Conservation (phyloP, 2,113 vertebrate genomes). For the Tamias sibiricus region DNA sequence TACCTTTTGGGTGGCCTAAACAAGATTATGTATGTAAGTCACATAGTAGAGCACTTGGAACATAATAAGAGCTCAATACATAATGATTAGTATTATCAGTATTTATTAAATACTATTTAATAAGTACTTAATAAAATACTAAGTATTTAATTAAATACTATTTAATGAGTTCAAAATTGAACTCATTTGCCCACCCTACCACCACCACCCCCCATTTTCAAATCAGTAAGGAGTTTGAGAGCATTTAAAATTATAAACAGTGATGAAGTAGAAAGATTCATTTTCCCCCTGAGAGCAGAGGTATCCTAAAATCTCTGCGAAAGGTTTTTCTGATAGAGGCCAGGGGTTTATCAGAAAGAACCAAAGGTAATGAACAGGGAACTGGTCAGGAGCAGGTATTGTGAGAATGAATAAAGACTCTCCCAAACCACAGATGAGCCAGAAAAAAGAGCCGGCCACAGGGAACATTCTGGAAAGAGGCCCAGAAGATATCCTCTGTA, state of each 20-base stretch:
- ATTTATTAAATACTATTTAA: too few relatives aligned
- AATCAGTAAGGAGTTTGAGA: background rate
- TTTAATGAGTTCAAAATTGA: background rate
- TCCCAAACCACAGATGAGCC: background rate
- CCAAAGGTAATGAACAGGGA: background rate
- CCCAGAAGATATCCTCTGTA: background rate
- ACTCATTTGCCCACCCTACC: background rate
- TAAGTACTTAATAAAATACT: too few relatives aligned
- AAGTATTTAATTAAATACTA: too few relatives aligned
- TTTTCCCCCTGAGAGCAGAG: background rate
- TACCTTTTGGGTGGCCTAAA: background rate
- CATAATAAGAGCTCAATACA: background rate
- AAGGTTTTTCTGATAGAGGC: background rate
- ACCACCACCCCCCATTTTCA: background rate
- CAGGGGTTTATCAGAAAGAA: background rate
- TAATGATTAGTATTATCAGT: background rate
- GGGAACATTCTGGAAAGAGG: background rate
- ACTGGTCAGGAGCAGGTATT: background rate
- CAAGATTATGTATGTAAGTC: background rate
- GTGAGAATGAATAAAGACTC: background rate
- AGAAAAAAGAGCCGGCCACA: background rate
- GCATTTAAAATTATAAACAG: conserved; percentile 3
- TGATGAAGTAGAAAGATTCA: background rate
- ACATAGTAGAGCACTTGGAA: background rate
- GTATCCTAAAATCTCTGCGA: background rate